These are phyloP conservation scores for Euplagia quadripunctaria DNA, from an alignment of 2,888 invertebrate species.

Conservation along the genomic window DNA sequence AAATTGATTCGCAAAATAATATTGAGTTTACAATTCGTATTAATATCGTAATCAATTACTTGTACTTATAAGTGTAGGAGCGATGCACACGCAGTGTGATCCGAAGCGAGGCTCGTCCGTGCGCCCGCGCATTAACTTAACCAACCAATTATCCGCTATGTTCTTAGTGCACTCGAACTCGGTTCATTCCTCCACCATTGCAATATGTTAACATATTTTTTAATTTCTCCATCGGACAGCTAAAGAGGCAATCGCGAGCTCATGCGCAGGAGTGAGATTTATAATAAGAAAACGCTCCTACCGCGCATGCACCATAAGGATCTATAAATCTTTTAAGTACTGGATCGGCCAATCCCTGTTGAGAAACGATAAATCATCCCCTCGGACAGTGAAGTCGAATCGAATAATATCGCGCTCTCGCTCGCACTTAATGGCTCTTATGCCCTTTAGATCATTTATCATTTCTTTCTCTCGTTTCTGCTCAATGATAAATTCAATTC, in stretches of 20 bases:
- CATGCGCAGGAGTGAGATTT: slow-evolving; percentile 85
- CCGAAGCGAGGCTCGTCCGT: slow-evolving; percentile 47
- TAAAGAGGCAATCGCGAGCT: slow-evolving; percentile 80
- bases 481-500: slow-evolving; percentile 87
- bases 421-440: slow-evolving; percentile 71
- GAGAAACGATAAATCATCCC: slow-evolving; percentile 87
- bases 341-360: slow-evolving; percentile 86
- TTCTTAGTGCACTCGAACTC: slow-evolving; percentile 57
- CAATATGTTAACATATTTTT: slow-evolving; percentile 86
- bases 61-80: slow-evolving; percentile 33
- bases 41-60: slow-evolving; percentile 58
- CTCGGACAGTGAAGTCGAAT: slow-evolving; percentile 78
- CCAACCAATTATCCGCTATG: slow-evolving; percentile 75
- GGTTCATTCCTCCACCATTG: slow-evolving; percentile 61
- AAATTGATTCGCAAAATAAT: slow-evolving; percentile 31
- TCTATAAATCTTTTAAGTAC: slow-evolving; percentile 86
- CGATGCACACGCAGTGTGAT: slow-evolving; percentile 25
- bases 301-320: slow-evolving; percentile 84
- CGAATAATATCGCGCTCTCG: slow-evolving; percentile 71
- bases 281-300: slow-evolving; percentile 87
- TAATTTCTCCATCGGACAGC: slow-evolving; percentile 79
- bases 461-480: slow-evolving; percentile 83
- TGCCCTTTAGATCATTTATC: slow-evolving; percentile 81
- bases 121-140: slow-evolving; percentile 70
- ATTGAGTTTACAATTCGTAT: slow-evolving; percentile 43